Conservation (phyloP, 2,888 invertebrate species). For the Epirrhoe tristata region DNA sequence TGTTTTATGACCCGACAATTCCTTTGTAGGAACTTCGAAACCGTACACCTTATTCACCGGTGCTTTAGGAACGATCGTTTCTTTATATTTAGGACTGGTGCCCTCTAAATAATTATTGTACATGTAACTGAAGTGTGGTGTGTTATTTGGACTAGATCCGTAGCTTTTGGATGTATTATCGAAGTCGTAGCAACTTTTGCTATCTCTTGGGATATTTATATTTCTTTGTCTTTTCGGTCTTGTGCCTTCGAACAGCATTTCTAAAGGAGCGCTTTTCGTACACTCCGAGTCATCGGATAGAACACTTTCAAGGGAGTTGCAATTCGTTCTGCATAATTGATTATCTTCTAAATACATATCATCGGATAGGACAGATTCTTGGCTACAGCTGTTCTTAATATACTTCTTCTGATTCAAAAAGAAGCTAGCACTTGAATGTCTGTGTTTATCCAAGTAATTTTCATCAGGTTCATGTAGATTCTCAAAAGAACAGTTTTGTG, state of each 20-base stretch:
- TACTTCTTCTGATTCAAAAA: constrained; percentile 89
- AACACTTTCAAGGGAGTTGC: constrained; percentile 92
- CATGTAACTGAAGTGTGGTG: constrained; percentile 83
- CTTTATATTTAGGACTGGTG: constrained; percentile 51
- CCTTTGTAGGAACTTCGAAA: constrained; percentile 70
- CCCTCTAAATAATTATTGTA: constrained; percentile 72
- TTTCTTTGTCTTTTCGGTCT: constrained; percentile 73
- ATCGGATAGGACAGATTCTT: constrained; percentile 92
- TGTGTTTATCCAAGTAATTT: constrained; percentile 82
- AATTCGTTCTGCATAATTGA: constrained; percentile 87
- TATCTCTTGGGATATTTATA: constrained; percentile 70
- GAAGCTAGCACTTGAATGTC: constrained; percentile 92
- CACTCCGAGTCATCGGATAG: constrained; percentile 92
- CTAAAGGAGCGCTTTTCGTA: constrained; percentile 91
- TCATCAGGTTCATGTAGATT: constrained; percentile 69
- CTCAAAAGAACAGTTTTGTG: constrained; percentile 79
- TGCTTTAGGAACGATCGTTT: constrained; percentile 56
- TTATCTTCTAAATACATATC: constrained; percentile 86
- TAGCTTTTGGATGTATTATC: constrained; percentile 86
- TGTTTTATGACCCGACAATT: constrained; percentile 71
- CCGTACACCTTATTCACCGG: constrained; percentile 69
- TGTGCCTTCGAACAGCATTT: constrained; percentile 88
- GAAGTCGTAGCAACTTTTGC: constrained; percentile 82
- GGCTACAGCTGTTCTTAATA: constrained; percentile 88
- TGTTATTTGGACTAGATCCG: constrained; percentile 87